Conservation (phyloP, 2,797 vertebrate genomes). For the Acipenser ruthenus region DNA sequence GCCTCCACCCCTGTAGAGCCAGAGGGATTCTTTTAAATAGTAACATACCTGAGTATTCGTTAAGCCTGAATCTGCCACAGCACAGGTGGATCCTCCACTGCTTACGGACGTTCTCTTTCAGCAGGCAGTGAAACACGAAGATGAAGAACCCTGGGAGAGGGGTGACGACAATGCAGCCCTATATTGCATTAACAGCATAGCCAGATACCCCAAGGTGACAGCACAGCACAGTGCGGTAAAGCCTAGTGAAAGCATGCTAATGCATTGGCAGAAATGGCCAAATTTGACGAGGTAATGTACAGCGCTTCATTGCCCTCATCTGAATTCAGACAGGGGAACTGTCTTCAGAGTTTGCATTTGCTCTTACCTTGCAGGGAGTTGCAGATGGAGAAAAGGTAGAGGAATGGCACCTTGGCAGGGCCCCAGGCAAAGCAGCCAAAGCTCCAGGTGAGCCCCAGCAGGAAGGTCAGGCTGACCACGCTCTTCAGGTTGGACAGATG, state of each 20-base stretch:
- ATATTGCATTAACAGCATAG: too few relatives aligned
- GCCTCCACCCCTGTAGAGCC: too few relatives aligned
- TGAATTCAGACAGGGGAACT: too few relatives aligned
- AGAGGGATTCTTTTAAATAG: too few relatives aligned
- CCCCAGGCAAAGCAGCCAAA: constrained; percentile 74
- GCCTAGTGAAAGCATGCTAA: too few relatives aligned
- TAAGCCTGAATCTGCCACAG: constrained; percentile 52
- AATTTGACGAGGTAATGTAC: too few relatives aligned
- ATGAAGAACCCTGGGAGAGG: constrained; percentile 68
- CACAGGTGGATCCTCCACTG: constrained; percentile 69
- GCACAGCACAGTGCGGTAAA: too few relatives aligned
- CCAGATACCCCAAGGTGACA: too few relatives aligned
- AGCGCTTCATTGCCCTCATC: too few relatives aligned
- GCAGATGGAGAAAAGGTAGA: constrained; percentile 76
- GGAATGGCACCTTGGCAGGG: constrained; percentile 50
- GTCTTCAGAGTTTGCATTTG: too few relatives aligned
- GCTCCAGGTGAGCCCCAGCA: constrained; percentile 79
- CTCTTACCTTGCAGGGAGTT: constrained; percentile 78
- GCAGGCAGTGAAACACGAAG: constrained; percentile 80
- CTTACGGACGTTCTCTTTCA: constrained; percentile 79
- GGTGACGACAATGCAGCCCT: not conserved
- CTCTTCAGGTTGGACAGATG: constrained; percentile 62
- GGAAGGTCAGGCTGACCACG: constrained; percentile 67
- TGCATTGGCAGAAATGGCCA: too few relatives aligned
- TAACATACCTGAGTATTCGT: constrained; percentile 59